Percentiles rank a stretch among this genome's conserved stretches.
phyloP scores from a whole-genome alignment of 2,113 vertebrate genomes.

The Tretioscincus oriximinensis region DNA sequence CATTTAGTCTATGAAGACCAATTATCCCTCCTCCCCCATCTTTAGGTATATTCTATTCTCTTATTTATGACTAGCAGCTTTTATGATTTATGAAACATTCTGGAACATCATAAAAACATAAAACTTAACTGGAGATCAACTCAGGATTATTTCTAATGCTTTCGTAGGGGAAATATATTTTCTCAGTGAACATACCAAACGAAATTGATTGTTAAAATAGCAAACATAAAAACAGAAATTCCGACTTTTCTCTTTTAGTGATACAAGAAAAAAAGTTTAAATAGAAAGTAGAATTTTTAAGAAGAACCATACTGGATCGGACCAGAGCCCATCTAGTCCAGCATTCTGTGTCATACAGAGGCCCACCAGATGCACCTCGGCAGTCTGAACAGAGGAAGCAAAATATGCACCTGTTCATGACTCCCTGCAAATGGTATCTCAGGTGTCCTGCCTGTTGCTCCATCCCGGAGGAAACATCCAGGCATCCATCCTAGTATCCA shows the following conservation, averaged over 20 bases:
- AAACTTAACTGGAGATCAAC: conserved; percentile 28
- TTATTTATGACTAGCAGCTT: conserved; percentile 35
- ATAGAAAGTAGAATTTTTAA: neutral
- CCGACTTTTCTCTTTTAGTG: neutral
- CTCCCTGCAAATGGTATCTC: no score
- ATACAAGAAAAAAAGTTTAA: neutral
- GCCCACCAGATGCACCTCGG: no score
- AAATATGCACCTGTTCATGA: no score
- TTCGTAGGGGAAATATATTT: neutral
- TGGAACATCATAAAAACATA: conserved; percentile 11
- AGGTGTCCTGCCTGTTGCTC: no score
- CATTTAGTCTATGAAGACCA: conserved; percentile 23
- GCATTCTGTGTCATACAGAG: no score
- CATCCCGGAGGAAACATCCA: no score
- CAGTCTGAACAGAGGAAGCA: no score
- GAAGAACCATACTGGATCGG: no score
- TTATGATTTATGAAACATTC: conserved; percentile 15
- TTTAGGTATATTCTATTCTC: conserved; percentile 10
- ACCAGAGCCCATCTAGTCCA: no score
- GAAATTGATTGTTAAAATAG: neutral
- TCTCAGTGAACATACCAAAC: neutral
- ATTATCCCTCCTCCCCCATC: conserved; percentile 10
- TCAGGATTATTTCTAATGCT: conserved; percentile 8
- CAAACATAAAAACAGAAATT: conserved; percentile 12
- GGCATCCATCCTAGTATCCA: no score